Conservation (phyloP, 2,113 vertebrate genomes). For the Zapornia atra region DNA sequence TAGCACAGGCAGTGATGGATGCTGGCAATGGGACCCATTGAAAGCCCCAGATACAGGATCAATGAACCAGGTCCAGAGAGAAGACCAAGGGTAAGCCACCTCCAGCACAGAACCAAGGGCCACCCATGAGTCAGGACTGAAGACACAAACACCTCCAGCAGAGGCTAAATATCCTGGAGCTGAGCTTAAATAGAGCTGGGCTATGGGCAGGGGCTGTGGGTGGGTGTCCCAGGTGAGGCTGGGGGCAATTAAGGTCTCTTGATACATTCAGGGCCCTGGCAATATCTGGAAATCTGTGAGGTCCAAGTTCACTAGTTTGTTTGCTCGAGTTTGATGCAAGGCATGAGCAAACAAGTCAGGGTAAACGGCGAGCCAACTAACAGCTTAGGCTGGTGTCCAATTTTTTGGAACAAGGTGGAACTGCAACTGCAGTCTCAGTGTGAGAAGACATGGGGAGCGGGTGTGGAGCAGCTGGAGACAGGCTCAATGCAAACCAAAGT, state of each 20-base stretch:
- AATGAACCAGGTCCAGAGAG: background rate
- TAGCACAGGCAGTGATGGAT: background rate
- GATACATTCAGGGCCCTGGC: background rate
- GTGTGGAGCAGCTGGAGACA: rapidly evolving
- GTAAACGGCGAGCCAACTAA: background rate
- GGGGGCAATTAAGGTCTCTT: background rate
- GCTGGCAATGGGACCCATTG: rapidly evolving
- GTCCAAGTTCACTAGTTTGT: background rate
- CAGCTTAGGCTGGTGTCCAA: background rate
- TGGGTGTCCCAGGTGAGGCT: background rate
- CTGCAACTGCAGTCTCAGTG: background rate
- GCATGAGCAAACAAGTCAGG: background rate
- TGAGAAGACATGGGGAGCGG: rapidly evolving
- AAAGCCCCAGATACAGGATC: background rate
- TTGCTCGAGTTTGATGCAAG: background rate
- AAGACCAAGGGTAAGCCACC: background rate
- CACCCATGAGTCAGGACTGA: background rate
- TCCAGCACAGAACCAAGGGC: background rate
- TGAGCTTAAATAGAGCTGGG: background rate
- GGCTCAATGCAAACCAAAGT: background rate
- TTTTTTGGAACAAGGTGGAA: background rate
- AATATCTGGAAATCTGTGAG: background rate
- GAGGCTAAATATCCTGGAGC: rapidly evolving
- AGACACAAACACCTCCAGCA: background rate
- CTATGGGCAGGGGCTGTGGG: background rate